Percentiles rank a stretch among this genome's conserved stretches.
These are phyloP conservation scores for Chunga burmeisteri DNA, from an alignment of 2,113 vertebrate species.

Conservation along the genomic window DNA sequence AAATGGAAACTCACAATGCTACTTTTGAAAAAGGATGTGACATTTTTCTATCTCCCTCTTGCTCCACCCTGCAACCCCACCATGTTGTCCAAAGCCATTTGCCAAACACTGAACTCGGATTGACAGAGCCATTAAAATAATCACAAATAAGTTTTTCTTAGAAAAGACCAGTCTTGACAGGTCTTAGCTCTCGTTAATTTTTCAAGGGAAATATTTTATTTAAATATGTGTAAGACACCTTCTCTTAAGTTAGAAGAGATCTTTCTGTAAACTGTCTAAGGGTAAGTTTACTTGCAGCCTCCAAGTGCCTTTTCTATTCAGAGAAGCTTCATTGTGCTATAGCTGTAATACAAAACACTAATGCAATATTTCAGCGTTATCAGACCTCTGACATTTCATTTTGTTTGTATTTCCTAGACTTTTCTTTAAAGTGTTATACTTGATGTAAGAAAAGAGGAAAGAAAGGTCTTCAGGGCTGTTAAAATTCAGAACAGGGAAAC, in stretches of 20 bases:
- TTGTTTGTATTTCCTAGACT: background rate
- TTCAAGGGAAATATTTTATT: background rate
- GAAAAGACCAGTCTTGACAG: background rate
- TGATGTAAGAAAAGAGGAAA: background rate
- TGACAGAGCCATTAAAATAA: background rate
- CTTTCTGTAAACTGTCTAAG: background rate
- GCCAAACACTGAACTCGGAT: background rate
- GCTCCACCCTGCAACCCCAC: rapidly evolving
- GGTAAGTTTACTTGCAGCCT: background rate
- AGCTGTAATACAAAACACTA: background rate
- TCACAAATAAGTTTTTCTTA: background rate
- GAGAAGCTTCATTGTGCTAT: background rate
- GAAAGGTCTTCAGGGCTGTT: background rate
- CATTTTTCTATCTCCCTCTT: background rate
- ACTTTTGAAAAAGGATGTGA: background rate
- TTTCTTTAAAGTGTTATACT: background rate
- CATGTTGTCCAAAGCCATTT: background rate
- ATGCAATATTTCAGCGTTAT: background rate
- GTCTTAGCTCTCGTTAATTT: background rate
- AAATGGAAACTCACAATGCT: background rate
- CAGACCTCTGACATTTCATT: background rate
- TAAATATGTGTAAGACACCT: background rate
- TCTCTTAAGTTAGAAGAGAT: background rate
- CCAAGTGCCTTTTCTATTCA: background rate
- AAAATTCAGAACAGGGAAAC: conserved; percentile 11